Evolutionary conservation across 2,113 vertebrate species (phyloP), one percentile per base, ranked within the genome.

Genomic region (Maylandia zebra): DNA sequence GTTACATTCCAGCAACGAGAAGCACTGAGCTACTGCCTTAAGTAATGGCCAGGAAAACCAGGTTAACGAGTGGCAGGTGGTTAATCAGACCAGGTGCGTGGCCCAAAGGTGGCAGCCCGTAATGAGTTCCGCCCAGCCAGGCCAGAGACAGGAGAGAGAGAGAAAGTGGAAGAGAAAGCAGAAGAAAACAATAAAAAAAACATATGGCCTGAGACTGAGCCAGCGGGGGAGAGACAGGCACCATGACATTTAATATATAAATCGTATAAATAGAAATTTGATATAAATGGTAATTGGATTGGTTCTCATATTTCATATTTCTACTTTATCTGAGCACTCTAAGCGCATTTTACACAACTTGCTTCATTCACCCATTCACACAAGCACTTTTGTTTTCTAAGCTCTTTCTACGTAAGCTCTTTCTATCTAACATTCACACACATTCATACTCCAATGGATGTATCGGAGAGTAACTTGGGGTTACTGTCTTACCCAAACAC

Each of bases 211-310:
- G 17, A 66, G 4, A 36, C 61, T 36, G 59, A 64, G 1, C 59
- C 59, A 36, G 59, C 32, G 0, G 3, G 32, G 10, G 32, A 36
- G 4, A 64, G 17, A 36, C 59, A n/a, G 32, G 59, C 32, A 64
- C 32, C 32, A 12, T 12, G 32, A 12, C 61, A 38, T 66, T 0
- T 66, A 66, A 66, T 22, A 38, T 64, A 19, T 19, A 64, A 19
- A 19, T 64, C 1, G 2, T 64, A 64, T 38, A n/a, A 66, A 66
- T 66, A 66, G 38, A 66, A 38, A 66, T 66, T 66, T 38, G 1
- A 38, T 66, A 66, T 8, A 66, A 66, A 66, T 38, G 34, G 19
- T 66, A 38, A 66, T 22, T 66, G 32, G 32, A 66, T 66, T 66
- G 19, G 61, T 38, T 38, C 19, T 38, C 17, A 66, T 13, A 38